Conservation (phyloP, 2,888 invertebrate genomes). For the Calliopum simillimum region DNA sequence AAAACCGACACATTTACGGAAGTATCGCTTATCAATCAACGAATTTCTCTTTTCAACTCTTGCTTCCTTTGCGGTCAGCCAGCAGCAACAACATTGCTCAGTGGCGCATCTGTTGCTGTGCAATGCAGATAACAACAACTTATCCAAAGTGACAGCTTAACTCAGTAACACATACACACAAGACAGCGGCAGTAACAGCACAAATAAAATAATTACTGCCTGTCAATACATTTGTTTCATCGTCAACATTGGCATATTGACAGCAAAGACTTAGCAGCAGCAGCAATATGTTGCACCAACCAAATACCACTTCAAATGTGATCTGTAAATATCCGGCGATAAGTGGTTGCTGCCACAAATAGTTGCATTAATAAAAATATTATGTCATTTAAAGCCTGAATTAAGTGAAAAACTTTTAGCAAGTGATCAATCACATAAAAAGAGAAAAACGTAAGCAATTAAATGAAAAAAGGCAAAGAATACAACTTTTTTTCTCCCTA, state of each 20-base stretch:
- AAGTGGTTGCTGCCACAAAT: conserved; percentile 1
- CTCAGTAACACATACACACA: neutral
- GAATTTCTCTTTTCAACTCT: conserved; percentile 7
- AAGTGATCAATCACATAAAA: neutral
- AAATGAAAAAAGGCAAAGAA: no score
- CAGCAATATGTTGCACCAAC: conserved; percentile 13
- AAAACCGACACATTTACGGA: neutral
- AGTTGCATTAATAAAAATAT: conserved; percentile 36
- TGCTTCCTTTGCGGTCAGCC: neutral
- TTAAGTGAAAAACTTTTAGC: conserved; percentile 23
- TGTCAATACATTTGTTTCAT: conserved; percentile 26
- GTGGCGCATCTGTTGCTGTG: neutral
- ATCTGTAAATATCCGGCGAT: neutral
- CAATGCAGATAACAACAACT: neutral
- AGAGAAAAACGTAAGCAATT: no score
- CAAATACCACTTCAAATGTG: neutral
- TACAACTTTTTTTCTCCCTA: no score
- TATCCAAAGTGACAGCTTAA: neutral
- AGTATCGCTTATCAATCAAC: neutral
- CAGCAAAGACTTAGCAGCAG: conserved; percentile 5
- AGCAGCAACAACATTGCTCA: neutral
- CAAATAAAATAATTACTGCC: conserved; percentile 22
- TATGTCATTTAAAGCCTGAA: conserved; percentile 50
- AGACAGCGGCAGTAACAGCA: neutral
- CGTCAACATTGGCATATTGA: neutral